A percentile compares a stretch with the other conserved stretches of the same genome.
Evolutionary conservation across 2,113 vertebrate species (phyloP).

Genomic region (Anser brachyrhynchus): DNA sequence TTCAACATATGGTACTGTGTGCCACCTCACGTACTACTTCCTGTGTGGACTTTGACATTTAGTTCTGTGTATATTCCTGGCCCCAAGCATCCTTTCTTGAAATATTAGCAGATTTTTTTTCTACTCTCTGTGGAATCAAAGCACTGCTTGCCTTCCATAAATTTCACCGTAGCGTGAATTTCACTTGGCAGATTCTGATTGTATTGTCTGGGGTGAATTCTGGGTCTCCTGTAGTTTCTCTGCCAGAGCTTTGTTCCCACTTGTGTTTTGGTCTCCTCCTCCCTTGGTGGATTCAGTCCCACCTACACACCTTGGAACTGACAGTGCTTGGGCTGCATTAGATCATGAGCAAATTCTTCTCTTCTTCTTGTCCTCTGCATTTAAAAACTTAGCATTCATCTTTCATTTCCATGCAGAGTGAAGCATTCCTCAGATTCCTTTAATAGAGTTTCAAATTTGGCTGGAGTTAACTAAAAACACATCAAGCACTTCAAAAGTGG

Average conservation of each 20-base stretch:
- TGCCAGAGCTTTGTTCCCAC: background rate
- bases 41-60: background rate
- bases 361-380: background rate
- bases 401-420: background rate
- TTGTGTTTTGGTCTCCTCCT: background rate
- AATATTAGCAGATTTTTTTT: background rate
- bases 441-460: constrained; percentile 1
- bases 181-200: background rate
- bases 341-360: background rate
- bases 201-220: background rate
- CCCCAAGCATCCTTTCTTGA: background rate
- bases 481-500: background rate
- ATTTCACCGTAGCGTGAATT: background rate
- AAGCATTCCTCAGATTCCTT: background rate
- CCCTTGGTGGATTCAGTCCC: background rate
- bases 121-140: background rate
- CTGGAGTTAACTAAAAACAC: constrained; percentile 1
- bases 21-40: background rate
- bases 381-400: background rate
- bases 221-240: background rate
- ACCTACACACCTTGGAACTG: background rate
- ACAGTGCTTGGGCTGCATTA: background rate
- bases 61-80: background rate
- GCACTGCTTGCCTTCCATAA: background rate
- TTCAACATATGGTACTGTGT: background rate